Conservation (phyloP, 2,888 invertebrate species). For the Gymnosoma rotundatum region DNA sequence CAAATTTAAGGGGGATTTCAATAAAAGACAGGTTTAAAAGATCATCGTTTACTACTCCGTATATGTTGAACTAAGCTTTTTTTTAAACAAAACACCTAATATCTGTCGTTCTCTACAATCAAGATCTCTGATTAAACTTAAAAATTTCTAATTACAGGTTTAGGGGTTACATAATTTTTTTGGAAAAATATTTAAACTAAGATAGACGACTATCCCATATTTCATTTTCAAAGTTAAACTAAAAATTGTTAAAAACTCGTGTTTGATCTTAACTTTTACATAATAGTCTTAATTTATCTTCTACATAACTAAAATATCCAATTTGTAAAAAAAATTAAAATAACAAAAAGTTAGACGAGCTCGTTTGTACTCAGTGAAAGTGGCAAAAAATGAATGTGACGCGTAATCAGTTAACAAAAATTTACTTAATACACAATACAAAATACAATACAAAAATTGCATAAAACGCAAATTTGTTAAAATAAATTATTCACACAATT, state of each 20-base stretch:
- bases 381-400: conserved; percentile 29
- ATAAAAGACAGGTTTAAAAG: too few relatives aligned
- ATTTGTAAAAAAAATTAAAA: conserved; percentile 11
- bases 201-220: too few relatives aligned
- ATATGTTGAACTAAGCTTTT: too few relatives aligned
- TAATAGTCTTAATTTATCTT: conserved; percentile 10
- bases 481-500: conserved; percentile 39
- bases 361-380: conserved; percentile 63
- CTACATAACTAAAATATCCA: conserved; percentile 37
- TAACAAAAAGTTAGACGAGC: neutral
- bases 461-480: conserved; percentile 61
- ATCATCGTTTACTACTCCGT: too few relatives aligned
- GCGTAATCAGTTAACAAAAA: conserved; percentile 38
- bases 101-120: too few relatives aligned
- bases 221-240: too few relatives aligned
- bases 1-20: too few relatives aligned
- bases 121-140: too few relatives aligned
- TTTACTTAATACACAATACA: conserved; percentile 16
- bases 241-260: neutral
- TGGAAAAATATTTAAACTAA: too few relatives aligned
- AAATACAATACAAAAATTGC: conserved; percentile 46
- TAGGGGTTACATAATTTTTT: too few relatives aligned
- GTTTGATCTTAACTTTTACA: conserved; percentile 24
- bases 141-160: too few relatives aligned
- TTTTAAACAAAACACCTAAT: too few relatives aligned